These are phyloP conservation scores for Luscinia megarhynchos DNA, from an alignment of 2,797 vertebrate species.

Conservation along the genomic window DNA sequence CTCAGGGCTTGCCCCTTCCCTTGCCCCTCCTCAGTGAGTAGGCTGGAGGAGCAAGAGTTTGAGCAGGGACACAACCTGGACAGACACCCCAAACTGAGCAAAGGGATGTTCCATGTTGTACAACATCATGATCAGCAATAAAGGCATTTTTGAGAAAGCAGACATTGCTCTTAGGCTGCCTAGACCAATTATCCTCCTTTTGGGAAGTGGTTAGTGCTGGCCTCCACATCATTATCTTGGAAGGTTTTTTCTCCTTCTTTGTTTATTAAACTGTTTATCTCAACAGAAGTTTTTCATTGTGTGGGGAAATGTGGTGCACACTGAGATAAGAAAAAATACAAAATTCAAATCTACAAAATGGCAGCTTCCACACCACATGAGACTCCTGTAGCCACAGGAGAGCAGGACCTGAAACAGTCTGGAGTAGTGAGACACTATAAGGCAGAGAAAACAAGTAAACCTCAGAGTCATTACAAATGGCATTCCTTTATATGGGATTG, in stretches of 20 bases:
- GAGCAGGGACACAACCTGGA: not conserved
- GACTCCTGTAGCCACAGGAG: not conserved
- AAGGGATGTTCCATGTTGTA: not conserved
- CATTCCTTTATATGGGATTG: not conserved
- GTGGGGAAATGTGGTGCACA: not conserved
- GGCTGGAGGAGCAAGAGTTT: not conserved
- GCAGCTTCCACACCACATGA: not conserved
- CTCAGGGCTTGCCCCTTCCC: not conserved
- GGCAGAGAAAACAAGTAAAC: not conserved
- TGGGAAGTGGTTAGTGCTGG: not conserved
- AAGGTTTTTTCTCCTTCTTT: not conserved
- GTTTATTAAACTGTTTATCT: not conserved
- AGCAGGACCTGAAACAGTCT: not conserved
- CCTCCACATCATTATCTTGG: not conserved
- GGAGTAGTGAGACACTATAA: not conserved
- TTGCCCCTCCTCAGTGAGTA: not conserved
- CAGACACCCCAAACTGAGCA: not conserved
- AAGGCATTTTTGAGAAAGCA: not conserved
- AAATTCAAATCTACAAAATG: not conserved
- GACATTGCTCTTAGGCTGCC: not conserved
- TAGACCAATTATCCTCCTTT: not conserved
- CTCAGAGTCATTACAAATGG: not conserved
- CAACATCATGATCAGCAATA: not conserved
- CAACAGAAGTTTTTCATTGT: not conserved
- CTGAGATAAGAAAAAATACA: not conserved